Base-by-base conservation (phyloP, 2,797 vertebrate genomes). In the Acanthopagrus latus region DNA sequence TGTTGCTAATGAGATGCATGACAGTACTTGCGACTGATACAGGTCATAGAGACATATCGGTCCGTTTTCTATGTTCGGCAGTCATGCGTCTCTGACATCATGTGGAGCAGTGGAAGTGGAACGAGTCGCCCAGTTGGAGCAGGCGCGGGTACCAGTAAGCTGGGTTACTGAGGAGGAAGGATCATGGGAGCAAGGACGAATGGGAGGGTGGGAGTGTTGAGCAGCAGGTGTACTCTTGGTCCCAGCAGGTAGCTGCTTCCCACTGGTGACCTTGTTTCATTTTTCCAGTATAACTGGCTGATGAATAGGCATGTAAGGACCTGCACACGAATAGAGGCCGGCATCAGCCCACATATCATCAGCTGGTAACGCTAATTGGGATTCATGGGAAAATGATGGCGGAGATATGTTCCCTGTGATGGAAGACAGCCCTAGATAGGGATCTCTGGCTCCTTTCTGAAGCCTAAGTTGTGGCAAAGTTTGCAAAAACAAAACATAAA, bases 61-160 rank as follows among this genome's bases (percentile, higher is more conserved):
- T 67, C 20, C 7, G 18, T 73, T 79, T 79, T 80, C 90, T 88
- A 79, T 82, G 90, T 81, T 80, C 20, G 29, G 85, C 78, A 80
- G 82, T 86, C 56, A 87, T 91, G 88, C n/a, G 43, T 94, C 92
- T 93, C 88, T 89, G 88, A 90, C 91, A 88, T 71, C 43, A 80
- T 67, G 60, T 69, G 74, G 79, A 59, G 59, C 17, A 13, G 64
- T 71, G 70, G 79, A 89, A 90, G 64, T 88, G 79, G 86, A 93
- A 75, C 76, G 29, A 71, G 60, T 65, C 23, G 1, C 50, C 57
- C 46, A 50, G 67, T 67, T 70, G 56, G 1, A 52, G 55, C n/a
- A 50, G 62, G 55, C 43, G 11, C 51, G 12, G 54, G 68, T 20
- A 63, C 74, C 63, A 17, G 59, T 73, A 11, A 29, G 58, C 17